phyloP scores from a whole-genome alignment of 2,888 invertebrate species.

The Eristalis tenax region DNA sequence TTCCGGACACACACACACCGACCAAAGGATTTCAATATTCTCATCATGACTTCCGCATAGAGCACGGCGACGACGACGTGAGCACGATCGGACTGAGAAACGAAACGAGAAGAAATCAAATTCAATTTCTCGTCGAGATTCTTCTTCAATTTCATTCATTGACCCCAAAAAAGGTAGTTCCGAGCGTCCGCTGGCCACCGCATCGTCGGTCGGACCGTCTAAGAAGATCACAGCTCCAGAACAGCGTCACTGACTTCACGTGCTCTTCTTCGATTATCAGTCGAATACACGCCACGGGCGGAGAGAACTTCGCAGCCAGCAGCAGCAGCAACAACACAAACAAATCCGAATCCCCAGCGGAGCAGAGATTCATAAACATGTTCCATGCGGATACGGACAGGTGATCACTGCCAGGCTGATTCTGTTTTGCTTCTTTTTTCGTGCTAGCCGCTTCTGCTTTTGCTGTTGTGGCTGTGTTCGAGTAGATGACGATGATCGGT shows the following conservation, averaged over 20 bases:
- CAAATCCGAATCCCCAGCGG: slow-evolving; percentile 36
- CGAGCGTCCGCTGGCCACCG: not conserved
- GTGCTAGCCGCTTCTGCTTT: slow-evolving; percentile 34
- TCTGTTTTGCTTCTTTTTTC: not conserved
- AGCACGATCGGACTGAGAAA: not conserved
- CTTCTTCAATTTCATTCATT: slow-evolving; percentile 62
- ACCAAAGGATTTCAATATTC: slow-evolving; percentile 58
- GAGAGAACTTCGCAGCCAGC: not conserved
- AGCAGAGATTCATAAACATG: slow-evolving; percentile 53
- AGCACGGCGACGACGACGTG: slow-evolving; percentile 14
- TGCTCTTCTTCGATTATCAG: slow-evolving; percentile 48
- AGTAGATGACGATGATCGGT: slow-evolving; percentile 20
- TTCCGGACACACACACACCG: slow-evolving; percentile 50
- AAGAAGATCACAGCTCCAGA: slow-evolving; percentile 25
- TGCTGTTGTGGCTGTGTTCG: not conserved
- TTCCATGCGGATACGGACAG: slow-evolving; percentile 65
- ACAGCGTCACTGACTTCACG: slow-evolving; percentile 47
- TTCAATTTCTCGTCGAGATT: slow-evolving; percentile 46
- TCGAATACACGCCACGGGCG: slow-evolving; percentile 29
- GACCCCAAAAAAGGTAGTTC: slow-evolving; percentile 46
- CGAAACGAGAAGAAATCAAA: slow-evolving; percentile 25
- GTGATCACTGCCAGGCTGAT: slow-evolving; percentile 52
- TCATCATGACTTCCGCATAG: slow-evolving; percentile 58
- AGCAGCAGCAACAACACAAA: not conserved
- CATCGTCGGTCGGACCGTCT: not conserved